Conservation (phyloP, 1,140 invertebrate species). For the Branchinecta lindahli region DNA sequence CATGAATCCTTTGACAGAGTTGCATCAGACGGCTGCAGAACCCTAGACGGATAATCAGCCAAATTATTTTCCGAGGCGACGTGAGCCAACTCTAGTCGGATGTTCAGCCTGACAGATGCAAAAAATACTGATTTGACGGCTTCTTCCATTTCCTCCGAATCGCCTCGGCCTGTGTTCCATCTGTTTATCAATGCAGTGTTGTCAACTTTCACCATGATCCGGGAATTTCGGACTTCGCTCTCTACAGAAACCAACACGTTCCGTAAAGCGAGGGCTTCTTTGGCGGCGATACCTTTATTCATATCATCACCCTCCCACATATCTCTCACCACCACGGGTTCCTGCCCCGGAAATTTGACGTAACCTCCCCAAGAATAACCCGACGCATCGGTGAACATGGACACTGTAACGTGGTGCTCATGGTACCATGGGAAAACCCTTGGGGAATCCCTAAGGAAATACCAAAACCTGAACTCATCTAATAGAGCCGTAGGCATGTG, state of each 20-base stretch:
- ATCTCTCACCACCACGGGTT: not conserved
- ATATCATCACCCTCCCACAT: not conserved
- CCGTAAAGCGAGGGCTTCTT: not conserved
- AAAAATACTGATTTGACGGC: not conserved
- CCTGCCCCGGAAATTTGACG: not conserved
- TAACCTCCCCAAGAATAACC: not conserved
- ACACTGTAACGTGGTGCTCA: not conserved
- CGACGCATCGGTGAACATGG: not conserved
- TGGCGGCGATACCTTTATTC: not conserved
- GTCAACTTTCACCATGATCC: not conserved
- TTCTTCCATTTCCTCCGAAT: not conserved
- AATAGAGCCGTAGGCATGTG: not conserved
- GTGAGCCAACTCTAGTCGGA: not conserved
- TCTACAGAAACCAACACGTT: not conserved
- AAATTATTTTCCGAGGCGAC: not conserved
- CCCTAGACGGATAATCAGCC: not conserved
- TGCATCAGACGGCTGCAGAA: not conserved
- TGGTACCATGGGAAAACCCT: not conserved
- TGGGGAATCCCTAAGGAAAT: not conserved
- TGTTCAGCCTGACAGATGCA: too few species aligned
- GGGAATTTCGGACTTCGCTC: not conserved
- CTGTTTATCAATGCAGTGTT: not conserved
- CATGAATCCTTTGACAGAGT: not conserved
- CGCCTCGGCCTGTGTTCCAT: not conserved
- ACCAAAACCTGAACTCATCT: not conserved